phyloP scores from a whole-genome alignment of 2,888 invertebrate species.

The Creontiades dilutus region DNA sequence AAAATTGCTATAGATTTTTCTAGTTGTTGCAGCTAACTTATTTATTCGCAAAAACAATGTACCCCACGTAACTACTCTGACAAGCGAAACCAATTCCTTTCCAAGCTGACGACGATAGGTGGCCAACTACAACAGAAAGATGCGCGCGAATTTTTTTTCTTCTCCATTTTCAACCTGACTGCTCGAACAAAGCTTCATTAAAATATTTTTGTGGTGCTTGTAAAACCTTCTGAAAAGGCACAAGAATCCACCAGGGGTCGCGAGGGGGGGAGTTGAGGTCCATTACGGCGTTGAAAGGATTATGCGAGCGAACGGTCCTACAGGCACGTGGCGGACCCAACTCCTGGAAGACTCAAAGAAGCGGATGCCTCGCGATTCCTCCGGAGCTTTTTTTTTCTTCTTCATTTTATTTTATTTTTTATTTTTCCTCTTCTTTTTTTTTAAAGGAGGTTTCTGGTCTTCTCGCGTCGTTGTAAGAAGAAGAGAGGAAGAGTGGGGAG shows the following conservation, averaged over 20 bases:
- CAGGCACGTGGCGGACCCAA: conserved; percentile 26
- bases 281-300: conserved; percentile 32
- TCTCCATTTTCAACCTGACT: neutral
- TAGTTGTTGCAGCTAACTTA: no score
- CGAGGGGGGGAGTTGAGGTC: neutral
- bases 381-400: neutral
- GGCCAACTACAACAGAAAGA: neutral
- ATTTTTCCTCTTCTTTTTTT: neutral
- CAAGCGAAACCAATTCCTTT: neutral
- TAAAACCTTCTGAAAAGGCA: neutral
- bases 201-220: conserved; percentile 43
- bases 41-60: no score
- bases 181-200: conserved; percentile 29
- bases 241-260: no score
- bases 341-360: conserved; percentile 51
- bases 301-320: neutral
- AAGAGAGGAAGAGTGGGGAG: neutral
- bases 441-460: conserved; percentile 1
- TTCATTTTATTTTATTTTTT: neutral
- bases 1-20: no score
- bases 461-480: conserved; percentile 11
- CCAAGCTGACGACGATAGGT: neutral
- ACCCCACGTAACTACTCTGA: no score
- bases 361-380: conserved; percentile 46
- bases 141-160: neutral